Evolutionary conservation across 2,797 vertebrate species (phyloP), one percentile per base, ranked within the genome.

Genomic region (Otolemur crassicaudatus): DNA sequence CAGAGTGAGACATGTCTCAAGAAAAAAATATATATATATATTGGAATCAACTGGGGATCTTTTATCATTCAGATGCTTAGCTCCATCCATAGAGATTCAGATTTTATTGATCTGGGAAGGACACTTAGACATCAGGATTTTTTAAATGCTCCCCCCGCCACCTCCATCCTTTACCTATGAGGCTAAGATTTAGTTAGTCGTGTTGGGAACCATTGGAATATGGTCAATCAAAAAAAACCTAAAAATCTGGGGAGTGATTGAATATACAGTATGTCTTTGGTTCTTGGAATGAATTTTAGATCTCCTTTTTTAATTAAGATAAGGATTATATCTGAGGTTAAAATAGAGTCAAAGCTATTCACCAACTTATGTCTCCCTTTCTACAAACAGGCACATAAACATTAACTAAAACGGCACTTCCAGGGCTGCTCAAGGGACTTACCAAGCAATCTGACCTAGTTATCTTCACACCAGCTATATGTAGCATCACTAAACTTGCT

Each of bases 221-320:
- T 27, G 75, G 19, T 46, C 34, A 93, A 31, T 80, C 20, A 7
- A 63, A 53, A 61, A 61, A 93, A 82, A 49, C 17, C 12, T 61
- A 13, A 94, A 90, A 89, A 10, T 8, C 61, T 77, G 61, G 79
- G 10, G 7, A 27, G 3, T 81, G 8, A 0, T 69, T 61, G 7
- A 87, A 72, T 13, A 43, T 49, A 67, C 8, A 31, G 16, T 80
- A 37, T 93, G 43, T 76, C 46, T 63, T 12, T 83, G 58, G 25
- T 53, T 95, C 76, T 77, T 75, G n/a, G 11, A 63, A 92, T 85
- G 77, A 25, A 86, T 61, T 87, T 69, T 90, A 93, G 25, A 90
- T 67, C 67, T 94, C 31, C 31, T 96, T 81, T 97, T 94, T 96
- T 94, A 94, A 94, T 93, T 96, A 90, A 65, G 75, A 92, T 88